A percentile compares a stretch with the other conserved stretches of the same genome.
Conservation (phyloP, 1,140 invertebrate genomes). For the Apis laboriosa region DNA sequence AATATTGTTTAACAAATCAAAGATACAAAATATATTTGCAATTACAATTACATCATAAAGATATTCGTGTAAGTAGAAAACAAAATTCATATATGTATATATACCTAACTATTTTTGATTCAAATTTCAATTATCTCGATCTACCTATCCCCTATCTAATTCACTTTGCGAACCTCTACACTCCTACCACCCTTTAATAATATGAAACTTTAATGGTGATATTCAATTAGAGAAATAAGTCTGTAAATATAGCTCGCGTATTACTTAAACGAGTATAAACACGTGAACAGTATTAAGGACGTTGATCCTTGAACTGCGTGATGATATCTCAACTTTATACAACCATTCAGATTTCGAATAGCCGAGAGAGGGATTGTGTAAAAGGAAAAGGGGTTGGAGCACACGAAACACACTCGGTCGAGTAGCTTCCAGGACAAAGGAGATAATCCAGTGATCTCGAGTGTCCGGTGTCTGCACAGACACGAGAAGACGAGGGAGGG, state of each 20-base stretch:
- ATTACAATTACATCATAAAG: too few species aligned
- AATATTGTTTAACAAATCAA: too few species aligned
- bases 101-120: too few species aligned
- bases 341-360: slow-evolving; percentile 16
- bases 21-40: too few species aligned
- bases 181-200: too few species aligned
- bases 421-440: slow-evolving; percentile 16
- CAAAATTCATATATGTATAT: too few species aligned
- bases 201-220: background rate
- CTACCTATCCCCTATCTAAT: too few species aligned
- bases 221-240: background rate
- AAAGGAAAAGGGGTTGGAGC: background rate
- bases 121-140: too few species aligned
- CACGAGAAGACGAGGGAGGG: background rate
- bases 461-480: background rate
- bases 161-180: too few species aligned
- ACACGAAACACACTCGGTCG: slow-evolving; percentile 16
- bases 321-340: background rate
- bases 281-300: too few species aligned
- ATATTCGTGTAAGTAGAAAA: too few species aligned
- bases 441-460: slow-evolving; percentile 35
- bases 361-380: background rate
- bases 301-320: background rate
- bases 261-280: background rate
- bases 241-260: too few species aligned